Evolutionary conservation across 2,888 invertebrate genomes (phyloP).

Genomic region (Pinctada fucata): DNA sequence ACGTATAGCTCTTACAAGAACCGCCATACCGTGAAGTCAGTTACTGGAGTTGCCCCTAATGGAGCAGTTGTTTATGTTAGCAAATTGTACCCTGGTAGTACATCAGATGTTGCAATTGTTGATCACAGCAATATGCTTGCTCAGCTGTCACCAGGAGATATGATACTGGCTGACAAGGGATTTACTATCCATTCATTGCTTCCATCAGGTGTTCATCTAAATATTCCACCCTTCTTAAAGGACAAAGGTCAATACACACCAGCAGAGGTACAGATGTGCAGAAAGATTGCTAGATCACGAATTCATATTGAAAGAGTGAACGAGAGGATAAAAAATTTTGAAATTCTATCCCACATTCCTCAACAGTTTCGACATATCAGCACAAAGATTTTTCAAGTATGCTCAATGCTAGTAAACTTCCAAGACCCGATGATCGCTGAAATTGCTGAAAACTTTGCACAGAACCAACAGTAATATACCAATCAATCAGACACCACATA

Average conservation of each 20-base stretch:
- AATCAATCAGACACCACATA: neutral
- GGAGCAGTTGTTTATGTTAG: slow-evolving; percentile 42
- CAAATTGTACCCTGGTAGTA: slow-evolving; percentile 39
- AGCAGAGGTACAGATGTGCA: slow-evolving; percentile 19
- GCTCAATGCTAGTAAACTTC: slow-evolving; percentile 25
- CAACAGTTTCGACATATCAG: slow-evolving; percentile 24
- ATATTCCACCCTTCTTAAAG: slow-evolving; percentile 21
- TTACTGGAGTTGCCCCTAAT: slow-evolving; percentile 36
- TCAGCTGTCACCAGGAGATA: slow-evolving; percentile 33
- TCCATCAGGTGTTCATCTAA: slow-evolving; percentile 8
- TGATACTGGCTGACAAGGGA: slow-evolving; percentile 43
- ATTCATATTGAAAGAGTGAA: slow-evolving; percentile 23
- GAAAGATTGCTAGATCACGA: slow-evolving; percentile 8
- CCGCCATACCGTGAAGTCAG: slow-evolving; percentile 10
- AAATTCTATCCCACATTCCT: slow-evolving; percentile 24
- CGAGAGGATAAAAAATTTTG: slow-evolving; percentile 23
- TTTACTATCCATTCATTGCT: slow-evolving; percentile 31
- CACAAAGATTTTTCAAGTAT: slow-evolving; percentile 25
- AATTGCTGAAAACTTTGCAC: slow-evolving; percentile 15
- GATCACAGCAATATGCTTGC: slow-evolving; percentile 41
- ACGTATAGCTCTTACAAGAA: slow-evolving; percentile 17
- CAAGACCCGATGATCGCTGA: slow-evolving; percentile 25
- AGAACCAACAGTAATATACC: neutral
- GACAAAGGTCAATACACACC: slow-evolving; percentile 22
- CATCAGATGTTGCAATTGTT: slow-evolving; percentile 41